Base-by-base conservation (phyloP, 2,113 vertebrate species). In the Beaufortia kweichowensis region DNA sequence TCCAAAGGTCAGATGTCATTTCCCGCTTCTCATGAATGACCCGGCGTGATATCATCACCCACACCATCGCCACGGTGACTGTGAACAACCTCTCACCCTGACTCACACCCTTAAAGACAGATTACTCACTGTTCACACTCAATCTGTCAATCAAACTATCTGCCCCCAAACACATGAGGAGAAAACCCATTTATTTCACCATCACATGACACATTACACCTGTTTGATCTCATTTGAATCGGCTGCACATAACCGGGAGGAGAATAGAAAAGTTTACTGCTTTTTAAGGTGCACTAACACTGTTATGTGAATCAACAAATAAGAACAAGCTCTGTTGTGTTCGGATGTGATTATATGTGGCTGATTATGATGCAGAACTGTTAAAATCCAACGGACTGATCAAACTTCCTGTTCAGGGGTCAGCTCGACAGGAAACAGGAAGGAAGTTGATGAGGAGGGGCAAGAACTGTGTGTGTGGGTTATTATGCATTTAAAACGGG, bases 401-500 rank as follows among this genome's bases (percentile, higher is more conserved):
- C 78, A 76, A 73, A 81, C 82, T 89, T 90, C 87, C 88, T 88
- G 89, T 83, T 81, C 71, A 78, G 73, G 3, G 84, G 86, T 88
- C 86, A 89, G 75, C 85, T 69, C 84, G 82, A 86, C 85, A 84
- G 84, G 90, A 91, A 90, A 75, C 85, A 89, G 88, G 88, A 90
- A 90, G 85, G 86, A 86, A 89, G 79, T 80, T 11, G 67, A 68
- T 31, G 43, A 72, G 77, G 77, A 77, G 77, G 63, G 62, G 74
- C 68, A 79, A 43, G 26, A 35, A 76, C 9, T 57, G 31, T 48
- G 48, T 17, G 7, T 26, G 39, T 48, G 50, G 35, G 41, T 50
- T 55, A 29, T 41, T 46, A 15, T 59, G 67, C 46, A 12, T 55
- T 69, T 33, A 55, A 33, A 11, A 35, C 0, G 3, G 66, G 48